phyloP scores from a whole-genome alignment of 2,888 invertebrate genomes.

The Thera britannica region DNA sequence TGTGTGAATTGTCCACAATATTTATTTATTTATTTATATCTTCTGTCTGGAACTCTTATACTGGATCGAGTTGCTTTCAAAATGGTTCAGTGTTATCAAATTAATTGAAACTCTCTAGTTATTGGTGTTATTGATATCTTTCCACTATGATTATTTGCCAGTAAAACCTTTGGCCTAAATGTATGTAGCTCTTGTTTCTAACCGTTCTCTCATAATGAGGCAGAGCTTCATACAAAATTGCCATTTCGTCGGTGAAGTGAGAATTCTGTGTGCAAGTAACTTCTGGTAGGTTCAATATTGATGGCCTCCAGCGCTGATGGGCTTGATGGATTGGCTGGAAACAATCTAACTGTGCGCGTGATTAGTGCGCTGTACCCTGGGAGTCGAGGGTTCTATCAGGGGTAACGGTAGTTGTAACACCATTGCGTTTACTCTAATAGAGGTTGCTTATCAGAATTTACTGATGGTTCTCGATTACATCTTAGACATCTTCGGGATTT shows the following conservation, averaged over 20 bases:
- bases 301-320: constrained; percentile 37
- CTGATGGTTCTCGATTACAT: constrained; percentile 43
- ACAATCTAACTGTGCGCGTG: constrained; percentile 68
- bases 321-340: constrained; percentile 41
- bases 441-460: constrained; percentile 39
- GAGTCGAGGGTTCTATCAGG: constrained; percentile 72
- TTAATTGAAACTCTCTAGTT: no score
- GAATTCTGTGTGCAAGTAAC: constrained; percentile 1
- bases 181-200: no score
- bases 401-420: constrained; percentile 69
- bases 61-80: no score
- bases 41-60: no score
- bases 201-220: no score
- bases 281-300: constrained; percentile 19
- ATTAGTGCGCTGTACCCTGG: constrained; percentile 59
- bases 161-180: no score
- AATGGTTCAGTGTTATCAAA: no score
- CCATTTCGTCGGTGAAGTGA: constrained; percentile 6
- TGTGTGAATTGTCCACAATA: no score
- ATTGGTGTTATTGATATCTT: no score
- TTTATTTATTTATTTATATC: no score
- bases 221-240: constrained; percentile 10
- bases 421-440: constrained; percentile 57
- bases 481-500: neutral
- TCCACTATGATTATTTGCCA: no score